Evolutionary conservation across 2,113 vertebrate genomes (phyloP), one percentile per base, ranked within the genome.

Genomic region (Trachemys scripta): DNA sequence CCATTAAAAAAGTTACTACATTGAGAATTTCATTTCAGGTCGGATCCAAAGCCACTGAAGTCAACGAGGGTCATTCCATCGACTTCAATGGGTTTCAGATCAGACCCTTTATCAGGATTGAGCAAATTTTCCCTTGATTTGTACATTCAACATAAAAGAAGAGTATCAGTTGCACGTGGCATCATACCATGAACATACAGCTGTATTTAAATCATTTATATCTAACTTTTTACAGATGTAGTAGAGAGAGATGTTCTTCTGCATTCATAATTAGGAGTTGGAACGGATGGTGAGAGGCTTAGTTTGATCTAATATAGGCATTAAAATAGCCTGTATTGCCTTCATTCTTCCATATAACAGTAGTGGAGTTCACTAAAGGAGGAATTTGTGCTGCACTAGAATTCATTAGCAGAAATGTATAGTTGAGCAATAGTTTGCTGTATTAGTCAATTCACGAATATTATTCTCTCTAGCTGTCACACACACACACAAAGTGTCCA

Each of bases 201-300:
- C 65, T 96, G 56, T 97, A 96, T 97, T 96, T 94, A 95, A 75
- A 38, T 96, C n/a, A 96, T 95, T 95, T 97, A 96, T 89, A 95
- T 84, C 50, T 96, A 96, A 93, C 24, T 93, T 89, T 90, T 96
- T 91, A 97, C 95, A 82, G 90, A 53, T 92, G 75, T 51, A 95
- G 91, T 35, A 89, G 85, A 17, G 75, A 84, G 90, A 92, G 87
- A 85, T 94, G 45, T 45, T 92, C 20, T 53, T 97, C 95, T 94
- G 54, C 35, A 93, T 97, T 97, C 90, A 90, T 10, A 47, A 17
- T 90, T 95, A 92, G 80, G 88, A 92, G 89, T 95, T 91, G 85
- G 47, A 98, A 93, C 90, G 97, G 94, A 97, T 53, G 49, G 59
- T 35, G 31, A 97, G 96, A 96, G 82, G 10, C 49, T 96, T 93